Evolutionary conservation across 2,113 vertebrate genomes (phyloP).

Genomic region (Calyptommatus sinebrachiatus): DNA sequence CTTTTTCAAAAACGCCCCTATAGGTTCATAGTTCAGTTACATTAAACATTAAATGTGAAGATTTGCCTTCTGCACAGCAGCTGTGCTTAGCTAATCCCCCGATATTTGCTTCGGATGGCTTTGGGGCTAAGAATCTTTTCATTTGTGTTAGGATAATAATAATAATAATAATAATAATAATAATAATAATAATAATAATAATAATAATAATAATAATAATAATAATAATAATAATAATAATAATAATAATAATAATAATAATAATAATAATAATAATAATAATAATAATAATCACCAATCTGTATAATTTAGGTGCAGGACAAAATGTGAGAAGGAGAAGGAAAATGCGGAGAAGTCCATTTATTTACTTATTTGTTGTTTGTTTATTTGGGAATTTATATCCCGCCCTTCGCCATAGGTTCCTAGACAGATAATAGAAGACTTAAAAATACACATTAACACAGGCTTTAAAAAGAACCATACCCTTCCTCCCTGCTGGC

Average conservation of each 20-base stretch:
- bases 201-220: not conserved
- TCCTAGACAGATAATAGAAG: no score
- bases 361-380: not conserved
- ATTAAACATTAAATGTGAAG: conserved; percentile 7
- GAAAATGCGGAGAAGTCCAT: not conserved
- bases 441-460: no score
- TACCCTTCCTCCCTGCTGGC: no score
- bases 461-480: no score
- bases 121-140: not conserved
- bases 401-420: no score
- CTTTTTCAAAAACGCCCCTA: conserved; percentile 16
- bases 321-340: not conserved
- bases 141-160: no score
- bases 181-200: not conserved
- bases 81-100: not conserved
- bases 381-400: not conserved
- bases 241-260: not conserved
- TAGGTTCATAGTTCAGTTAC: not conserved
- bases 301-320: not conserved
- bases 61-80: not conserved
- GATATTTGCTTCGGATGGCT: not conserved
- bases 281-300: not conserved
- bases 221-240: not conserved
- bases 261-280: not conserved
- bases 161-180: not conserved